Evolutionary conservation across 2,113 vertebrate genomes (phyloP).

Genomic region (Neodontobutis hainanensis): DNA sequence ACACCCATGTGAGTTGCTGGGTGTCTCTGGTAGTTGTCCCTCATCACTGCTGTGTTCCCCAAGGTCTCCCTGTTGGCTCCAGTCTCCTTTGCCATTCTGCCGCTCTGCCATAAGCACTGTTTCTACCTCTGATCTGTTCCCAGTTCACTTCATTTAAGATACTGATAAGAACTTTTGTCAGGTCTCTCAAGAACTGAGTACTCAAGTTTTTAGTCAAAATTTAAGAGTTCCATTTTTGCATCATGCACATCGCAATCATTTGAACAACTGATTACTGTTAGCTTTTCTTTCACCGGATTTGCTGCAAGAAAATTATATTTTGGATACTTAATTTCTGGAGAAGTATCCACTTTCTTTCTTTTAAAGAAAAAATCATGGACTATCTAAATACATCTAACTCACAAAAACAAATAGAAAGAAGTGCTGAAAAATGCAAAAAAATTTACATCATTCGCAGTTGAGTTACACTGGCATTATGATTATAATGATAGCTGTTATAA

Average conservation of each 20-base stretch:
- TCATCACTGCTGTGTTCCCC: constrained; percentile 66
- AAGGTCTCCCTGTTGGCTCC: constrained; percentile 58
- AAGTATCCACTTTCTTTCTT: constrained; percentile 9
- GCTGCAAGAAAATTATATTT: constrained; percentile 24
- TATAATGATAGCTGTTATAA: too few species aligned
- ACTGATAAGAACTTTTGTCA: constrained; percentile 20
- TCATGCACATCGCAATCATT: constrained; percentile 21
- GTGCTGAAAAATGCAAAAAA: too few species aligned
- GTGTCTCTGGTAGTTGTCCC: constrained; percentile 72
- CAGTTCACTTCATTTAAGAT: constrained; percentile 22
- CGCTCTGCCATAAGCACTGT: constrained; percentile 17
- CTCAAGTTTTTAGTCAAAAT: neutral
- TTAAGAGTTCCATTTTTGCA: constrained; percentile 44
- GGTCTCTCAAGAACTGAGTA: constrained; percentile 6
- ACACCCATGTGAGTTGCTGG: constrained; percentile 52
- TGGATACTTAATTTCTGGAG: constrained; percentile 29
- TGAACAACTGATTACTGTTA: constrained; percentile 50
- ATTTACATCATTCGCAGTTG: too few species aligned
- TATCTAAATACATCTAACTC: neutral
- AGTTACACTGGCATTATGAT: too few species aligned
- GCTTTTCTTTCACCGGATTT: constrained; percentile 23
- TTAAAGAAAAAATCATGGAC: too few species aligned
- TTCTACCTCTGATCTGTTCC: constrained; percentile 10
- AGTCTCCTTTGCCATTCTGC: constrained; percentile 37
- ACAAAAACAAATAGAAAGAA: neutral